Conservation (phyloP, 2,888 invertebrate genomes). For the Flabesymbios commensalis region DNA sequence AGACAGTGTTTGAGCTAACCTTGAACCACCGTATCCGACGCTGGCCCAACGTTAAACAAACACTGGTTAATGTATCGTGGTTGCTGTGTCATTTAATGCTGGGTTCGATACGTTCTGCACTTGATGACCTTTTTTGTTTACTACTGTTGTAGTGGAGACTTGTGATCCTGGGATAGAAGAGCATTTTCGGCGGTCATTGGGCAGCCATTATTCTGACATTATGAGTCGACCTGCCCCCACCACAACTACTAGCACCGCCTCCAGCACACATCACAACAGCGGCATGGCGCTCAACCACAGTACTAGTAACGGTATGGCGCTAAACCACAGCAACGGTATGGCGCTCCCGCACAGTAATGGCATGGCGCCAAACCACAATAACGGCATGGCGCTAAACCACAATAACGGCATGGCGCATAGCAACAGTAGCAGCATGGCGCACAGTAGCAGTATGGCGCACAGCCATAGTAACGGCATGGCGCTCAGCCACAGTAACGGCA, state of each 20-base stretch:
- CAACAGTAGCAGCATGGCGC: background rate
- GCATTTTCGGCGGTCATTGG: slow-evolving; percentile 89
- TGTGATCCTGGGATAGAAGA: slow-evolving; percentile 93
- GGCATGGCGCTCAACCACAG: background rate
- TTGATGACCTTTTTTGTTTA: too few species aligned
- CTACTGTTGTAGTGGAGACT: slow-evolving; percentile 57
- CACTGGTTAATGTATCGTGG: too few species aligned
- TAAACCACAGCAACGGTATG: background rate
- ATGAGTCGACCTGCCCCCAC: background rate
- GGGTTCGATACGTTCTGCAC: too few species aligned
- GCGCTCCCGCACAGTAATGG: too few species aligned
- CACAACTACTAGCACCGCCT: background rate
- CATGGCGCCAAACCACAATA: background rate
- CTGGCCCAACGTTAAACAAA: too few species aligned
- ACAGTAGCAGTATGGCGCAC: background rate
- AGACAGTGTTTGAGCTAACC: too few species aligned
- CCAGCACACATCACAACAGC: background rate
- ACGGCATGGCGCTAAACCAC: background rate
- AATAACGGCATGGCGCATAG: background rate
- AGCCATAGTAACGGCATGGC: background rate
- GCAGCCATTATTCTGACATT: slow-evolving; percentile 63
- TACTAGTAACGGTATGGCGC: background rate
- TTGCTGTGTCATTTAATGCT: too few species aligned
- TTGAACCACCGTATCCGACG: too few species aligned
- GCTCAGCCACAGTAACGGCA: too few species aligned